Percentiles rank a stretch among this genome's conserved stretches.
Conservation (phyloP, 2,113 vertebrate genomes). For the Chionomys nivalis region DNA sequence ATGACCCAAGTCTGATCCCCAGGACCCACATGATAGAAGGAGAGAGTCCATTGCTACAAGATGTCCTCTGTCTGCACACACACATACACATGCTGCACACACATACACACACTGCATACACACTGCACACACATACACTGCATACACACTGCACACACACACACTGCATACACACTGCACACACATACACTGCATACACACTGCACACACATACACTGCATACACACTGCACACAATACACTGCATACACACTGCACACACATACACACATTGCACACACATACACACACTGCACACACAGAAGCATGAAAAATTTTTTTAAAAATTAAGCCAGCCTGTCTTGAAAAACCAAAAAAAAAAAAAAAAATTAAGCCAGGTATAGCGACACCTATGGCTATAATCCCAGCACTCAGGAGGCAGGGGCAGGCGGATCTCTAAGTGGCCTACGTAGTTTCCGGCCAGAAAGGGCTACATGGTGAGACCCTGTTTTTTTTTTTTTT, state of each 20-base stretch:
- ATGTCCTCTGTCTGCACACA: neutral
- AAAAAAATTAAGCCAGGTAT: neutral
- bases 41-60: neutral
- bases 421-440: neutral
- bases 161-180: rapidly evolving
- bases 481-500: neutral
- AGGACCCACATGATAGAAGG: neutral
- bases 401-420: neutral
- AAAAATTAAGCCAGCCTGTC: neutral
- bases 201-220: neutral
- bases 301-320: neutral
- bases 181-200: too few species aligned
- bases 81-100: neutral
- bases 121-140: too few species aligned
- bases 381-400: too few species aligned
- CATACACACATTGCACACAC: neutral
- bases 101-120: neutral
- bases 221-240: too few species aligned
- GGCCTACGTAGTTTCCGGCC: neutral
- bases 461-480: neutral
- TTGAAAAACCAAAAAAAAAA: too few species aligned
- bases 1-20: neutral
- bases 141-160: neutral
- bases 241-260: too few species aligned
- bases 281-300: too few species aligned